Evolutionary conservation across 2,113 vertebrate species (phyloP), one percentile per base, ranked within the genome.

Genomic region (Sceloporus tristichus): DNA sequence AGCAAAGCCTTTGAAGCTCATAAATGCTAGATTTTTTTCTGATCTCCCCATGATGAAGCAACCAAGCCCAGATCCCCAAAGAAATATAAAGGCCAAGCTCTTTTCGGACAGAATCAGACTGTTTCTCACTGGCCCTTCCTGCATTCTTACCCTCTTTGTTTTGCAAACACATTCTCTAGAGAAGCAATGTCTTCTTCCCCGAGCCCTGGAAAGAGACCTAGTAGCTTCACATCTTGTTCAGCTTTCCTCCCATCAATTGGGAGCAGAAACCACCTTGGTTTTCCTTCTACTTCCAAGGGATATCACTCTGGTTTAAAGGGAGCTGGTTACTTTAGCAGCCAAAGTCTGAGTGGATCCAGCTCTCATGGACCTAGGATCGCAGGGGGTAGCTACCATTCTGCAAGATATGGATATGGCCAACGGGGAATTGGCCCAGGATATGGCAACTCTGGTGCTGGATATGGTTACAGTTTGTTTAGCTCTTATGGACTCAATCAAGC

Each of bases 1-100:
- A 77, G 80, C 90, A 93, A 94, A 93, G 85, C 86, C 94, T 89
- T 71, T 92, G 94, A 95, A 95, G 95, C 94, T 95, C 95, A 95
- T 96, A 96, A 96, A 95, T 91, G 90, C 87, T 74, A 89, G 74
- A 21, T 23, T 78, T 29, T 78, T 66, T 78, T 86, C 83, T 53
- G 74, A 77, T 78, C 85, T 78, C 75, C 84, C 82, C 92, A 91
- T 92, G 88, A 91, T 85, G 87, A 92, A 70, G 93, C 89, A 78
- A 27, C 77, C n/a, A 0, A 59, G 62, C 89, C 78, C 82, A n/a
- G 75, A 25, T 40, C 53, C 0, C 2, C 75, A 27, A 65, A 80
- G 79, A 34, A 62, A 88, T 76, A 76, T 78, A 75, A 83, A 79
- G 66, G 65, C n/a, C 75, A 86, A n/a, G 25, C 59, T 18, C 75